phyloP scores from a whole-genome alignment of 2,797 vertebrate species.

The Zalophus californianus region DNA sequence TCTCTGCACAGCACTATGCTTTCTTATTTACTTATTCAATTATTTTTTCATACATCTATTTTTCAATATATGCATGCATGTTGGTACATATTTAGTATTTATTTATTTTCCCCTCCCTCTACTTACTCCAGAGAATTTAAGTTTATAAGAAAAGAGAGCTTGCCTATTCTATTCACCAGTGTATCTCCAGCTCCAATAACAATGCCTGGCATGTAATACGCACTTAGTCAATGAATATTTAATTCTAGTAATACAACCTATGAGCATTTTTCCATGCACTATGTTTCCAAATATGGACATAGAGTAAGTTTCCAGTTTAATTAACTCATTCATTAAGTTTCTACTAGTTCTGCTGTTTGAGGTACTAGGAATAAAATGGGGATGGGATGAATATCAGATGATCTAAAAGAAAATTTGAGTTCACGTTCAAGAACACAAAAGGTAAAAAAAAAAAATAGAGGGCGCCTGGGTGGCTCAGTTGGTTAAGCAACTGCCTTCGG shows the following conservation, averaged over 20 bases:
- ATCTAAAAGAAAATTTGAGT: not conserved
- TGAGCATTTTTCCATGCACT: not conserved
- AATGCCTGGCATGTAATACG: not conserved
- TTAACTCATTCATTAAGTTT: not conserved
- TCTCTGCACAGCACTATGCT: not conserved
- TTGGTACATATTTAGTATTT: not conserved
- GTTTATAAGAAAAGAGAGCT: not conserved
- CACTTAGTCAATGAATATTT: not conserved
- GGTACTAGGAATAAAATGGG: not conserved
- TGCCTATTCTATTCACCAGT: not conserved
- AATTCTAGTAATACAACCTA: not conserved
- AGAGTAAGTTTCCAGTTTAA: not conserved
- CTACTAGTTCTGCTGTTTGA: not conserved
- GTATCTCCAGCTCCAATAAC: not conserved
- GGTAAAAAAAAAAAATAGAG: not conserved
- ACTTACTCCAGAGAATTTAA: not conserved
- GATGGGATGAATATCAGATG: not conserved
- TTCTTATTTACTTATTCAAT: not conserved
- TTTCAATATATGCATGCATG: not conserved
- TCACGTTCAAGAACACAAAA: not conserved
- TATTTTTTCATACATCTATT: not conserved
- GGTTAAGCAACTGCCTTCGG: too few relatives aligned
- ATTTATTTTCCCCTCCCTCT: not conserved
- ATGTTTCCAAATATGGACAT: not conserved
- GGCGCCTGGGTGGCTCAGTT: too few relatives aligned